Evolutionary conservation across 2,888 invertebrate species (phyloP).

Genomic region (Congeria kusceri): DNA sequence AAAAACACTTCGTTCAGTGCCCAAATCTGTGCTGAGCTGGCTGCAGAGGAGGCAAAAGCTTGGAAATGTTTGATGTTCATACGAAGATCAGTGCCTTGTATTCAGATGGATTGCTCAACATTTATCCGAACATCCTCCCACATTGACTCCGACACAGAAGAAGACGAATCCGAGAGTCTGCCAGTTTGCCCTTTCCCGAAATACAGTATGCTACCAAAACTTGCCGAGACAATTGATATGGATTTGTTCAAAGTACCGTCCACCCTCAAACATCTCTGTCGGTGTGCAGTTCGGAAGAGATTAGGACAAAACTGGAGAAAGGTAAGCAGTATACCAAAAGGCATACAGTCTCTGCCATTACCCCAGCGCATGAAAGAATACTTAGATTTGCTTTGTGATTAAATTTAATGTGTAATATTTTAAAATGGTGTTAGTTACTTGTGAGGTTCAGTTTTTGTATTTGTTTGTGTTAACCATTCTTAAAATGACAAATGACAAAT

Average conservation of each 20-base stretch:
- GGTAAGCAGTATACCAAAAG: conserved; percentile 49
- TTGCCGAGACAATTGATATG: conserved; percentile 52
- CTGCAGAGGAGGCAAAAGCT: conserved; percentile 59
- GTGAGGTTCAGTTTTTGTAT: too few relatives aligned
- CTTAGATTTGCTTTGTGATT: conserved; percentile 61
- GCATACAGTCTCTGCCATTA: conserved; percentile 56
- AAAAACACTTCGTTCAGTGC: conserved; percentile 64
- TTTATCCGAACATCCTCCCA: conserved; percentile 48
- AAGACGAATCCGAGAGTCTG: background rate
- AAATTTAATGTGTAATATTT: background rate
- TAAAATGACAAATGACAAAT: too few relatives aligned
- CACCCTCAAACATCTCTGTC: conserved; percentile 62
- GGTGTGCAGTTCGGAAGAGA: conserved; percentile 53
- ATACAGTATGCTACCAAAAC: conserved; percentile 61
- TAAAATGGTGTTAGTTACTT: too few relatives aligned
- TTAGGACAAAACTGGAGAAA: conserved; percentile 15
- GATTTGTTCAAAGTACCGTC: conserved; percentile 46
- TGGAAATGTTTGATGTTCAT: conserved; percentile 59
- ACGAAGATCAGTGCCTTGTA: conserved; percentile 47
- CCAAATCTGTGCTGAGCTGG: conserved; percentile 55
- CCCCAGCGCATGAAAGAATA: conserved; percentile 62
- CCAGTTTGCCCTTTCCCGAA: conserved; percentile 12
- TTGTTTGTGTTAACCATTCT: too few relatives aligned
- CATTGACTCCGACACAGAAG: conserved; percentile 24
- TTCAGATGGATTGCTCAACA: conserved; percentile 53